Conservation (phyloP, 2,797 vertebrate species). For the Oceanodroma leucorhoa region DNA sequence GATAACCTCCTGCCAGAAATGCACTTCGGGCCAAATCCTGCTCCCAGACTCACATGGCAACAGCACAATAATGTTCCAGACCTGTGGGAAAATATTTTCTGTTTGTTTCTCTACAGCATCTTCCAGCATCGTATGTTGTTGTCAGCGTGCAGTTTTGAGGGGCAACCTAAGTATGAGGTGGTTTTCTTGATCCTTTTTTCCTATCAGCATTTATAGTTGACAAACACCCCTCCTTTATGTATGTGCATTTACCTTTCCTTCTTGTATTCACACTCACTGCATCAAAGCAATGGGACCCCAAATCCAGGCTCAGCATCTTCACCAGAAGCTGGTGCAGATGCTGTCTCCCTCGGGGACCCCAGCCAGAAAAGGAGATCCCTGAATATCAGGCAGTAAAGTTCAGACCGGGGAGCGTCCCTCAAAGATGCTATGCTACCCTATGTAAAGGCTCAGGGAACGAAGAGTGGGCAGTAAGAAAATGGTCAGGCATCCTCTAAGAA, state of each 20-base stretch:
- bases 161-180: background rate
- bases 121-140: background rate
- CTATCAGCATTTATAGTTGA: background rate
- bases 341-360: background rate
- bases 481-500: background rate
- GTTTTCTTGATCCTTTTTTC: background rate
- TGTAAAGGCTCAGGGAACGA: accelerated
- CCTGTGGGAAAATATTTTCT: background rate
- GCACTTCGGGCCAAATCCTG: background rate
- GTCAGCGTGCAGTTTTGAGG: background rate
- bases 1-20: background rate
- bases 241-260: background rate
- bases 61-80: background rate
- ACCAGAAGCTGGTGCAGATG: background rate
- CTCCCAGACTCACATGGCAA: background rate
- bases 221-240: background rate
- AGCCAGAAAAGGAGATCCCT: background rate
- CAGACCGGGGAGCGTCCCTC: background rate
- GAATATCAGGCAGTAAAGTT: background rate
- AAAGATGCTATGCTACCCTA: background rate
- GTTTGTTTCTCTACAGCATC: background rate
- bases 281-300: background rate
- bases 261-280: background rate
- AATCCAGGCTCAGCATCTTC: background rate
- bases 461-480: background rate